A percentile compares a stretch with the other conserved stretches of the same genome.
phyloP scores from a whole-genome alignment of 2,888 invertebrate species.

The Polietes domitor region DNA sequence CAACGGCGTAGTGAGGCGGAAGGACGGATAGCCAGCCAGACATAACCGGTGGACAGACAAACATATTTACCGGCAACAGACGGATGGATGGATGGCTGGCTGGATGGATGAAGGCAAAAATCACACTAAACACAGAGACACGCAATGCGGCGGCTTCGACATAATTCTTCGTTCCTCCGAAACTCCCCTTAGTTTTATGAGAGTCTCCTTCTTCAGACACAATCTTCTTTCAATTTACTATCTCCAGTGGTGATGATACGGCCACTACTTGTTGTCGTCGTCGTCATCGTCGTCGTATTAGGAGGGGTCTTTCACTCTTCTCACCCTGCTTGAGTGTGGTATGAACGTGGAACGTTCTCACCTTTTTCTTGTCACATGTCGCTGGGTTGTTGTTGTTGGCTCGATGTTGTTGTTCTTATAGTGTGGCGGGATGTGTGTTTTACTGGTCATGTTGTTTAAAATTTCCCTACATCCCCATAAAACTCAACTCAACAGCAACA shows the following conservation, averaged over 20 bases:
- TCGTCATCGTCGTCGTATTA: neutral
- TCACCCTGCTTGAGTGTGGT: neutral
- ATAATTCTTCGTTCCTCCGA: conserved; percentile 12
- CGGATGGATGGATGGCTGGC: conserved; percentile 18
- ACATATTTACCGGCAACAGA: conserved; percentile 20
- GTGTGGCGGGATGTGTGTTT: conserved; percentile 30
- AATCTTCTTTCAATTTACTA: conserved; percentile 26
- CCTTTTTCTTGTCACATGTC: conserved; percentile 53
- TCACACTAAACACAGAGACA: neutral
- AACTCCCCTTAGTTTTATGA: conserved; percentile 61
- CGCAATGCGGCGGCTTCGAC: neutral
- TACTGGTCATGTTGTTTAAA: conserved; percentile 51
- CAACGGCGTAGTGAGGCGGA: neutral
- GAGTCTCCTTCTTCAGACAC: conserved; percentile 11
- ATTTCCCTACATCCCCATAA: conserved; percentile 60
- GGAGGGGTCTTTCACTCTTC: neutral
- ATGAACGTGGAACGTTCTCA: conserved; percentile 53
- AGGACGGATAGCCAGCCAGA: conserved; percentile 11
- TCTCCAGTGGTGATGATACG: neutral
- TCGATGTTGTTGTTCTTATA: conserved; percentile 13
- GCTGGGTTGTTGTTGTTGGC: neutral
- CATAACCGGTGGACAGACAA: conserved; percentile 7
- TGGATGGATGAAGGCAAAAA: conserved; percentile 7
- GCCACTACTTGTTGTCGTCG: neutral
- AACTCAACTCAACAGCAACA: conserved; percentile 54